Evolutionary conservation across 2,113 vertebrate species (phyloP).

Genomic region (Silurus meridionalis): DNA sequence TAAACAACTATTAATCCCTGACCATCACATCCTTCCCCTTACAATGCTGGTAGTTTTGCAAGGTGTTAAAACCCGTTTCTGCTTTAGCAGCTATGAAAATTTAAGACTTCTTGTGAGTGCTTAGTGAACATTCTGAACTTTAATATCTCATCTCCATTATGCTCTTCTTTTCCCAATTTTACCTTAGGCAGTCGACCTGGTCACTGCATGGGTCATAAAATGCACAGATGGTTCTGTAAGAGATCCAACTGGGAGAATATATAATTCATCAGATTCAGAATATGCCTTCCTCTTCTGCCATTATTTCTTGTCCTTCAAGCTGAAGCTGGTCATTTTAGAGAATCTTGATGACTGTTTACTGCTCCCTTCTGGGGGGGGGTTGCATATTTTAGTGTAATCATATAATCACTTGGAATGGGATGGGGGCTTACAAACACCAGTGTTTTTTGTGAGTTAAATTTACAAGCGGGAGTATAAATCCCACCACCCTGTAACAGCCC

Average conservation of each 20-base stretch:
- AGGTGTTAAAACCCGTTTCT: background rate
- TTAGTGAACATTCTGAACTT: background rate
- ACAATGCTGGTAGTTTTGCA: background rate
- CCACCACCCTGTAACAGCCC: conserved; percentile 17
- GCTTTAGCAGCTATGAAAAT: background rate
- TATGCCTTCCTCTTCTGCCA: background rate
- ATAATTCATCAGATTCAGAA: conserved; percentile 32
- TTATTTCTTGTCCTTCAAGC: conserved; percentile 26
- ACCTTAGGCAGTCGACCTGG: conserved; percentile 19
- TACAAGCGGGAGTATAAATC: conserved; percentile 45
- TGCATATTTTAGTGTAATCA: conserved; percentile 50
- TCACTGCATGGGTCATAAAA: conserved; percentile 30
- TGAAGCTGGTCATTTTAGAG: conserved; percentile 26
- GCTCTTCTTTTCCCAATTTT: conserved; percentile 5
- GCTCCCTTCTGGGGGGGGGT: conserved; percentile 12
- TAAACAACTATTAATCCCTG: background rate
- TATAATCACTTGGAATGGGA: conserved; percentile 38
- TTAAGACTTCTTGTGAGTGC: background rate
- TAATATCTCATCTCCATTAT: background rate
- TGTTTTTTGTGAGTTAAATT: conserved; percentile 43
- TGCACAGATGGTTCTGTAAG: conserved; percentile 15
- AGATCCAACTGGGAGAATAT: conserved; percentile 23
- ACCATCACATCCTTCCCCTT: background rate
- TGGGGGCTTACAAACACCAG: conserved; percentile 24
- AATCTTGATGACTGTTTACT: background rate